Evolutionary conservation across 2,113 vertebrate species (phyloP).

Genomic region (Chauna torquata): DNA sequence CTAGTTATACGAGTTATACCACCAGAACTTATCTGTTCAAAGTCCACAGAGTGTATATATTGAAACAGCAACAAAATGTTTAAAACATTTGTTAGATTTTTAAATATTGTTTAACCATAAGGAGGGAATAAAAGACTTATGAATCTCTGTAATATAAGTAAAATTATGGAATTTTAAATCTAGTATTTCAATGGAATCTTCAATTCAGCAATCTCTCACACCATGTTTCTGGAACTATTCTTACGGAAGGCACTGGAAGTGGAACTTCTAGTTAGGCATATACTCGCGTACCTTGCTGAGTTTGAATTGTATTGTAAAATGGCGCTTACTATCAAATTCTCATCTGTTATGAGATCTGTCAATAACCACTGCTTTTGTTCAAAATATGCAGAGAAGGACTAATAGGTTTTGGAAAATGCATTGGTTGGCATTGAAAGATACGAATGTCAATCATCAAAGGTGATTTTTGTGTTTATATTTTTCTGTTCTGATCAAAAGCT

Average conservation of each 20-base stretch:
- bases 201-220: neutral
- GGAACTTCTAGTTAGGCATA: neutral
- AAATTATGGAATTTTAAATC: neutral
- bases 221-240: neutral
- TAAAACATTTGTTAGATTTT: neutral
- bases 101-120: neutral
- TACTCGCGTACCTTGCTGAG: neutral
- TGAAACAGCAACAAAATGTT: neutral
- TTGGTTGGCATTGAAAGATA: neutral
- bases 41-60: neutral
- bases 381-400: neutral
- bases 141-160: neutral
- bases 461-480: neutral
- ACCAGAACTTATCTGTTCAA: too few species aligned
- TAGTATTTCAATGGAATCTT: neutral
- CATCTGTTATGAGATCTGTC: neutral
- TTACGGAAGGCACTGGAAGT: neutral
- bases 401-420: neutral
- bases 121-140: neutral
- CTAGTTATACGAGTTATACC: too few species aligned
- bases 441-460: neutral
- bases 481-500: neutral
- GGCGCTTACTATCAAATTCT: neutral
- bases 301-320: neutral
- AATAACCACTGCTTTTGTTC: neutral